Conservation (phyloP, 2,888 invertebrate genomes). For the Pseudococcus longispinus region DNA sequence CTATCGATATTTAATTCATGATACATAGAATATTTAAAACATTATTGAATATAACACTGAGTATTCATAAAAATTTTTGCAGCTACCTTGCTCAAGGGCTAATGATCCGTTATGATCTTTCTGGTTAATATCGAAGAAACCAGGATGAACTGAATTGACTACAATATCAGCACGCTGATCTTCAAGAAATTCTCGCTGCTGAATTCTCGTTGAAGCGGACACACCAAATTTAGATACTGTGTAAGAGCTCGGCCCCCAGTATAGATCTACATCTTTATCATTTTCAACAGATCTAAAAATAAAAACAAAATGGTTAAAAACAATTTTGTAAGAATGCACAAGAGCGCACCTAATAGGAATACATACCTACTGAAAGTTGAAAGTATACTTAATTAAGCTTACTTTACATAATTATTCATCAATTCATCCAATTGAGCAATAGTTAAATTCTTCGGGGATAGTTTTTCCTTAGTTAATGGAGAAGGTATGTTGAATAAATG, state of each 20-base stretch:
- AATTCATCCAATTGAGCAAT: conserved; percentile 61
- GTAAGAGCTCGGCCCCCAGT: conserved; percentile 74
- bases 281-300: conserved; percentile 62
- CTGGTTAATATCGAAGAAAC: conserved; percentile 82
- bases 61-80: not conserved
- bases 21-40: not conserved
- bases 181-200: conserved; percentile 69
- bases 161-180: conserved; percentile 69
- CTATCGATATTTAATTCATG: conserved; percentile 59
- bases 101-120: conserved; percentile 71
- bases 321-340: not conserved
- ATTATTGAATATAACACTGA: too few species aligned
- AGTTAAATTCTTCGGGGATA: conserved; percentile 58
- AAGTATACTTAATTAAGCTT: not conserved
- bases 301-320: too few species aligned
- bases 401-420: conserved; percentile 57
- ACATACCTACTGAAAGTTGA: too few species aligned
- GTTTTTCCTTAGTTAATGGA: conserved; percentile 66
- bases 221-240: conserved; percentile 77
- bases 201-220: conserved; percentile 72
- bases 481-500: conserved; percentile 70
- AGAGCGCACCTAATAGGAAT: too few species aligned
- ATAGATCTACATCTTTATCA: conserved; percentile 62
- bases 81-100: conserved; percentile 66
- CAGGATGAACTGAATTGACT: conserved; percentile 77